A percentile compares a stretch with the other conserved stretches of the same genome.
phyloP scores from a whole-genome alignment of 2,888 invertebrate species.

The Nemotelus nigrinus region DNA sequence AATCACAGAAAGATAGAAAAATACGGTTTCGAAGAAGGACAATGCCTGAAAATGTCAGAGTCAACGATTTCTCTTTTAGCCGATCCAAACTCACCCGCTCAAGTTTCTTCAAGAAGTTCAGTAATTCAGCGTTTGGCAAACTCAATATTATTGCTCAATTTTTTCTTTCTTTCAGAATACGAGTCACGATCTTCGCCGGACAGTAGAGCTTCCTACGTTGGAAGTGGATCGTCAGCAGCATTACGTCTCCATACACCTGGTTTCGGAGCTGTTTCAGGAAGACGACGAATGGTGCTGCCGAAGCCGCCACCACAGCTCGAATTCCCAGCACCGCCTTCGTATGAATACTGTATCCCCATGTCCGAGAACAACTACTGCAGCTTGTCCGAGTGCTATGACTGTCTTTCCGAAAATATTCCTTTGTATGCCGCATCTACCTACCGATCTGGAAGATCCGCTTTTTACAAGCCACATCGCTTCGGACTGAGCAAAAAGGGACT shows the following conservation, averaged over 20 bases:
- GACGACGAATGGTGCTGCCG: conserved; percentile 59
- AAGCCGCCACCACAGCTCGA: conserved; percentile 60
- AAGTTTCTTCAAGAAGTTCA: too few relatives aligned
- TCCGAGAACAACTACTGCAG: conserved; percentile 51
- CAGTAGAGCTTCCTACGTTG: conserved; percentile 50
- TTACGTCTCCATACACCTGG: conserved; percentile 58
- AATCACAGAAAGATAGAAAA: too few relatives aligned
- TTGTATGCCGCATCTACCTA: conserved; percentile 45
- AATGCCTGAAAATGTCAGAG: too few relatives aligned
- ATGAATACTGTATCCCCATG: conserved; percentile 57
- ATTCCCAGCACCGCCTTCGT: conserved; percentile 62
- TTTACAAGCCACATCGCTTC: conserved; percentile 67
- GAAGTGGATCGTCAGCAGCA: conserved; percentile 54
- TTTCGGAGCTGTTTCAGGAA: conserved; percentile 57
- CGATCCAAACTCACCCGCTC: too few relatives aligned
- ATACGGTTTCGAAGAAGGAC: too few relatives aligned
- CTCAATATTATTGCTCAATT: not conserved
- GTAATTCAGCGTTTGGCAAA: too few relatives aligned
- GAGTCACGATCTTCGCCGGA: conserved; percentile 51
- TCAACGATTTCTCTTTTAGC: too few relatives aligned
- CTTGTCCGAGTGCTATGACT: conserved; percentile 50
- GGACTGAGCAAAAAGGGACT: conserved; percentile 82
- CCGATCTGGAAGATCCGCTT: conserved; percentile 50
- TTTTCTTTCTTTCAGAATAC: conserved; percentile 43
- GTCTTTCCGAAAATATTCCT: conserved; percentile 34